These are phyloP conservation scores for Pluvianellus socialis DNA, from an alignment of 2,113 vertebrate genomes.

Conservation along the genomic window DNA sequence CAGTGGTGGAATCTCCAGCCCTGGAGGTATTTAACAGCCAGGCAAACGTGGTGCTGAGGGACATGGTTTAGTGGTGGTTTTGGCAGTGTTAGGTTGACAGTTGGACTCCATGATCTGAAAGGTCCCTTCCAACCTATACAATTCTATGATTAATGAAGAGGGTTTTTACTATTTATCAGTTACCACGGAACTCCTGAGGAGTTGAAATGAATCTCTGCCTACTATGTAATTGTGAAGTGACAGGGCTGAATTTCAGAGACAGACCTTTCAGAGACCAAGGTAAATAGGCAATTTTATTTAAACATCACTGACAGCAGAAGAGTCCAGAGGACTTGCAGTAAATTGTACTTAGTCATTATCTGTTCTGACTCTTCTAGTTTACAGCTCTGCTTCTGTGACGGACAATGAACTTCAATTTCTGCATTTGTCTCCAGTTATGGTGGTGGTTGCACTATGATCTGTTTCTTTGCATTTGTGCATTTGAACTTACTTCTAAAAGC, in stretches of 20 bases:
- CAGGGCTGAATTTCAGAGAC: not conserved
- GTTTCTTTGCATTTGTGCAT: not conserved
- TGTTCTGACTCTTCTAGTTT: not conserved
- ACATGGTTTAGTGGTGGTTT: no score
- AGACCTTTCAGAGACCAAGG: not conserved
- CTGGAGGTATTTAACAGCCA: no score
- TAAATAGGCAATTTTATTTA: not conserved
- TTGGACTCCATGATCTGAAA: no score
- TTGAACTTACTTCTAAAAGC: not conserved
- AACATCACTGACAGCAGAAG: not conserved
- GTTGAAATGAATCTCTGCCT: not conserved
- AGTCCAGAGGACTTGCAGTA: not conserved
- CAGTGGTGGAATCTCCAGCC: no score
- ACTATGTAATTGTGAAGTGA: fast-evolving
- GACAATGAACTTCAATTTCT: not conserved
- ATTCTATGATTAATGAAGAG: not conserved
- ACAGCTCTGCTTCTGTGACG: not conserved
- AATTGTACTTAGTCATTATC: not conserved
- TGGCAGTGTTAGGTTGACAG: no score
- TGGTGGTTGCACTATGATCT: not conserved
- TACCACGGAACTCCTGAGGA: not conserved
- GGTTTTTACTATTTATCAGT: not conserved
- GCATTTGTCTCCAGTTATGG: fast-evolving
- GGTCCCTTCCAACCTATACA: no score
- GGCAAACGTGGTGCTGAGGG: no score